Conservation (phyloP, 35 echinoderm and acorn worm species). For the Stichopus chloronotus region DNA sequence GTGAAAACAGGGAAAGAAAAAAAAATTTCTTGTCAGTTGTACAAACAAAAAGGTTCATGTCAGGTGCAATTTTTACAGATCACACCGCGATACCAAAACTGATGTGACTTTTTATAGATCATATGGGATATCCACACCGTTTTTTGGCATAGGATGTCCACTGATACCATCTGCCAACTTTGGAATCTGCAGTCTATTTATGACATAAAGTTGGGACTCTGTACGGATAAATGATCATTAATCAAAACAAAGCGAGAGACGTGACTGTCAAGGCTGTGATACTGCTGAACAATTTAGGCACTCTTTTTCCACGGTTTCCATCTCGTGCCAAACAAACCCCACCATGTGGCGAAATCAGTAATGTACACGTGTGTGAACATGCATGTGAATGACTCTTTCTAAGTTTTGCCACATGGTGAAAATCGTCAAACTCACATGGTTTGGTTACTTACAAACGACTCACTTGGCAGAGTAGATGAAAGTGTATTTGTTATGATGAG, state of each 20-base stretch:
- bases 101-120: not conserved
- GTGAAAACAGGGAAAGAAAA: not conserved
- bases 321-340: too few relatives aligned
- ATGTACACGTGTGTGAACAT: too few relatives aligned
- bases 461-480: too few relatives aligned
- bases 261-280: too few relatives aligned
- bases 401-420: too few relatives aligned
- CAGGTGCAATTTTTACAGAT: constrained; percentile 9
- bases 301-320: too few relatives aligned
- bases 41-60: constrained; percentile 46
- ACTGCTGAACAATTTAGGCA: too few relatives aligned
- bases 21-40: constrained; percentile 17
- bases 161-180: constrained; percentile 44
- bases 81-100: constrained; percentile 6
- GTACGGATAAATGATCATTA: not conserved
- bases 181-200: not conserved
- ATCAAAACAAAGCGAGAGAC: not conserved
- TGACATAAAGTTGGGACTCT: not conserved
- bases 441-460: too few relatives aligned
- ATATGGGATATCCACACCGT: not conserved
- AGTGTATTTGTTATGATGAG: too few relatives aligned
- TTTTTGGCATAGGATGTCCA: not conserved
- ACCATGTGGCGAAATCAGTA: too few relatives aligned
- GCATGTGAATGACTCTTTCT: too few relatives aligned
- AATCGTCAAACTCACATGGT: too few relatives aligned